Base-by-base conservation (phyloP, 2,888 invertebrate genomes). In the Agrotis clavis region DNA sequence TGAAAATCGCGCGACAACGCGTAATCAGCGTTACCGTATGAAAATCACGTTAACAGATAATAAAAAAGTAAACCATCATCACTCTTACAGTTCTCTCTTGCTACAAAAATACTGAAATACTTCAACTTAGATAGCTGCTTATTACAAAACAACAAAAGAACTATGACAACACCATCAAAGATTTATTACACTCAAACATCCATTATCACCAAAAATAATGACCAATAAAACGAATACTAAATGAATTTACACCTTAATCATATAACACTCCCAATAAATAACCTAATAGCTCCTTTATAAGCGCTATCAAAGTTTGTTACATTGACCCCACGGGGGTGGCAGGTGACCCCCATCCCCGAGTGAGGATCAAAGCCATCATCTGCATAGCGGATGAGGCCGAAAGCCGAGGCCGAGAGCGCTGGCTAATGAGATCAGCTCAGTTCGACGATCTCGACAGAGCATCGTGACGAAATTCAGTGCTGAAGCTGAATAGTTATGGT, bases 321-420 rank as follows among this genome's bases (percentile, higher is more conserved):
- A 72, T 74, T 57, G 77, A 50, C 70, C 30, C 60, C 35, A 47
- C 21, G 61, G 41, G 65, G 63, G 51, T 7, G 48, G 67, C 35
- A 68, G 69, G 59, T 25, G 71, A 3, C 4, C 13, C 56, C 62
- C 62, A 19, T 9, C 54, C 66, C 67, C 54, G 48, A 41, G 35
- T 70, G 73, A 64, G 54, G 79, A 81, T 82, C 79, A 79, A 82
- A 82, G 86, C 80, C 81, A 82, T 89, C 88, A 88, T 90, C 90
- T 90, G 89, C 90, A 90, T 90, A 87, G 82, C 84, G 82, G 86
- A 89, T 85, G 87, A 88, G 87, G 81, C 82, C 71, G 60, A 80
- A 77, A 86, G 74, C 81, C 57, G 60, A 77, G 63, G 71, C 65
- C 48, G 57, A 69, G 78, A 51, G 66, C 69, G 65, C 41, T 53